These are phyloP conservation scores for Sciurus vulgaris DNA, from an alignment of 2,797 vertebrate species.

Conservation along the genomic window DNA sequence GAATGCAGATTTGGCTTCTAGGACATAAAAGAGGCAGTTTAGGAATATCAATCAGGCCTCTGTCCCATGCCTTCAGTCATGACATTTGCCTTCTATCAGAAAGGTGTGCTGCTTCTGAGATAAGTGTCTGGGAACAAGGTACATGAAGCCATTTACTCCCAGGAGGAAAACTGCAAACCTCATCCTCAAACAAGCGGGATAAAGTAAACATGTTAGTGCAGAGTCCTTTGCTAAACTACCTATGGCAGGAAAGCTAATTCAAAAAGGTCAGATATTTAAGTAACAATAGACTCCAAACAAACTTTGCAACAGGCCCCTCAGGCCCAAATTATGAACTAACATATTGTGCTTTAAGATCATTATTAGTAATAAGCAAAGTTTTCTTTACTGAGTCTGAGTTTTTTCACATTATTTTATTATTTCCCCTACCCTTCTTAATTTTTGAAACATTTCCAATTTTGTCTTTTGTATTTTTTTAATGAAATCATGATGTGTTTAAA, in stretches of 20 bases:
- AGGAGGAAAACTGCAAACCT: constrained; percentile 33
- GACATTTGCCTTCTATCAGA: constrained; percentile 75
- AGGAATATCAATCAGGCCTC: constrained; percentile 70
- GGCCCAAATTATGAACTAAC: neutral
- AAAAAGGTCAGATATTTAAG: constrained; percentile 71
- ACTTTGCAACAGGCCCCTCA: constrained; percentile 31
- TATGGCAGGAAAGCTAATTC: neutral
- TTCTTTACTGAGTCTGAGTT: neutral
- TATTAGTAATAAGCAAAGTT: neutral
- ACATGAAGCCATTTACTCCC: constrained; percentile 49
- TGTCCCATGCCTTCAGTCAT: constrained; percentile 67
- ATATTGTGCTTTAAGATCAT: neutral
- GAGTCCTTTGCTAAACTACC: constrained; percentile 49
- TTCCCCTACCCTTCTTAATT: neutral
- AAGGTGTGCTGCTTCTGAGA: constrained; percentile 69
- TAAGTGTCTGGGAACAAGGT: constrained; percentile 62
- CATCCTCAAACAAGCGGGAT: neutral
- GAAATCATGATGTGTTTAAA: neutral
- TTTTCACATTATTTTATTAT: neutral
- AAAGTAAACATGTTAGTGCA: constrained; percentile 44
- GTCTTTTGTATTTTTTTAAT: neutral
- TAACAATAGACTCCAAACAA: constrained; percentile 57
- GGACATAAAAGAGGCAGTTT: constrained; percentile 74
- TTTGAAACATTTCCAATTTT: constrained; percentile 38
- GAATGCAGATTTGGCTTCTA: constrained; percentile 74